phyloP scores from a whole-genome alignment of 2,113 vertebrate species.

The Caracal caracal region DNA sequence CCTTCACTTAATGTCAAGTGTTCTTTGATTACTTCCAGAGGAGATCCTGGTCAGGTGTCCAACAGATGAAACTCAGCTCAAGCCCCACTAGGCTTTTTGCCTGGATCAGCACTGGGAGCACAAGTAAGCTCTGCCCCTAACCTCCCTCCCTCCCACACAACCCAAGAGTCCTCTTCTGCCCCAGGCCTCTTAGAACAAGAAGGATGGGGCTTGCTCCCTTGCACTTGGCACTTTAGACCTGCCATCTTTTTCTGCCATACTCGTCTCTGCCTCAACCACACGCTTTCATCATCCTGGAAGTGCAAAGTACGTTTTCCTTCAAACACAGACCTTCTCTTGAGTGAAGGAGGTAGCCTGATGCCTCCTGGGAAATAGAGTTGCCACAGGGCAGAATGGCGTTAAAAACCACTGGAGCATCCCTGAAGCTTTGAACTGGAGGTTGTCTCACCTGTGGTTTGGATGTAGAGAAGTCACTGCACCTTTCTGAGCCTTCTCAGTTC shows the following conservation, averaged over 20 bases:
- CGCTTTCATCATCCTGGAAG: not conserved
- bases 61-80: not conserved
- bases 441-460: not conserved
- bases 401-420: not conserved
- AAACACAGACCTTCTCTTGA: not conserved
- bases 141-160: not conserved
- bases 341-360: not conserved
- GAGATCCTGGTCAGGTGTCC: not conserved
- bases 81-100: not conserved
- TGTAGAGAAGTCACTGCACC: not conserved
- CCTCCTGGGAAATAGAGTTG: not conserved
- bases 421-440: not conserved
- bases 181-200: not conserved
- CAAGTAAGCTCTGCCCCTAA: not conserved
- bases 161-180: not conserved
- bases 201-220: not conserved
- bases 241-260: not conserved
- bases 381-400: no score
- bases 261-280: not conserved
- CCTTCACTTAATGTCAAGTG: not conserved
- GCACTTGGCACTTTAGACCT: not conserved
- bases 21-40: conserved; percentile 46
- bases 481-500: not conserved
- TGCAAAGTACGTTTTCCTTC: not conserved
- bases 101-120: not conserved